Conservation (phyloP, 2,888 invertebrate species). For the Neocrepidodera transversa region DNA sequence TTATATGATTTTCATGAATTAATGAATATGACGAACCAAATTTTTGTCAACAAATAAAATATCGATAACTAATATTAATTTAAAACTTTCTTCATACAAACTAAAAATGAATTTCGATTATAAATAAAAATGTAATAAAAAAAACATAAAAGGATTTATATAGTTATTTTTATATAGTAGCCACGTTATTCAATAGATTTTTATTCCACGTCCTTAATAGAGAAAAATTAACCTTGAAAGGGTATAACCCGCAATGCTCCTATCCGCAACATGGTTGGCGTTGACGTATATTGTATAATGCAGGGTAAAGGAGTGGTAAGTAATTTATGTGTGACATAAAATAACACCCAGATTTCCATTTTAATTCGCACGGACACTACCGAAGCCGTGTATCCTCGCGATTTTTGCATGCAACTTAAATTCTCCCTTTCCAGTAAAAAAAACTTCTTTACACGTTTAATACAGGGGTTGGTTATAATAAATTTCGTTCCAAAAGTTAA, state of each 20-base stretch:
- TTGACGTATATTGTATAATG: constrained; percentile 39
- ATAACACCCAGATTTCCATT: constrained; percentile 31
- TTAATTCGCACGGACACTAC: constrained; percentile 20
- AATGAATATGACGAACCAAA: too few species aligned
- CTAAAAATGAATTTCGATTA: too few species aligned
- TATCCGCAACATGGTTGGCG: constrained; percentile 34
- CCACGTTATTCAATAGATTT: background rate
- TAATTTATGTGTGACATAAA: constrained; percentile 40
- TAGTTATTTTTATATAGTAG: too few species aligned
- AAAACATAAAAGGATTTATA: too few species aligned
- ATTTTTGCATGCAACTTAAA: constrained; percentile 22
- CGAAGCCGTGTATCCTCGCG: constrained; percentile 8
- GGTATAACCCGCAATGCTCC: constrained; percentile 8
- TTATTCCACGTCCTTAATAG: constrained; percentile 2
- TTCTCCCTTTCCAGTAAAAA: background rate
- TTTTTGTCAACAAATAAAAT: too few species aligned
- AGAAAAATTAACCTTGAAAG: constrained; percentile 20
- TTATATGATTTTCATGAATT: too few species aligned
- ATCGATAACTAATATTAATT: too few species aligned
- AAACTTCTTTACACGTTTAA: background rate
- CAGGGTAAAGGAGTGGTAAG: constrained; percentile 38
- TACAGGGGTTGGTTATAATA: background rate
- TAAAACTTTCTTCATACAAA: too few species aligned
- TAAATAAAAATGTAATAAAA: too few species aligned
- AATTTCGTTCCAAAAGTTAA: background rate